Evolutionary conservation across 2,797 vertebrate species (phyloP).

Genomic region (Aratinga solstitialis): DNA sequence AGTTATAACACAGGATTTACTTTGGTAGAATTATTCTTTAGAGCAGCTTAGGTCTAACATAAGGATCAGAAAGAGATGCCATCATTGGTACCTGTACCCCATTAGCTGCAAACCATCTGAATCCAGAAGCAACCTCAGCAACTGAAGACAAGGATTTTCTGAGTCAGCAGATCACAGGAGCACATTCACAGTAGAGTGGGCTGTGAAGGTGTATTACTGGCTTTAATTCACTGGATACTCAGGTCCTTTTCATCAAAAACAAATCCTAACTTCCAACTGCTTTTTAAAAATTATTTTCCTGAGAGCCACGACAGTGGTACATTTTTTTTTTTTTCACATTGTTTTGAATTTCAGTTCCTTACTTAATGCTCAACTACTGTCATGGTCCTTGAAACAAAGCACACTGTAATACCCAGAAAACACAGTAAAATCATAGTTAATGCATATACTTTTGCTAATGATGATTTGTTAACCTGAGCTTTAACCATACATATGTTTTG

Average conservation of each 20-base stretch:
- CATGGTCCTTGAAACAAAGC: neutral
- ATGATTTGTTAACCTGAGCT: neutral
- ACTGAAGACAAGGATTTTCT: neutral
- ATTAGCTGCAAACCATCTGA: neutral
- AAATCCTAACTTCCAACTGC: neutral
- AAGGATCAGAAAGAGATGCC: neutral
- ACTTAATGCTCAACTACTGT: neutral
- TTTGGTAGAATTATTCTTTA: neutral
- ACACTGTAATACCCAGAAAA: neutral
- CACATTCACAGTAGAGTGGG: neutral
- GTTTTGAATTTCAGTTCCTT: neutral
- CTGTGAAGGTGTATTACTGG: neutral
- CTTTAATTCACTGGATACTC: neutral
- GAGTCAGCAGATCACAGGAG: neutral
- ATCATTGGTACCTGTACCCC: neutral
- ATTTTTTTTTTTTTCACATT: neutral
- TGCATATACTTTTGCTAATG: neutral
- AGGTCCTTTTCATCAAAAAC: neutral
- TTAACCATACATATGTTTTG: neutral
- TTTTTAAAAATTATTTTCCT: neutral
- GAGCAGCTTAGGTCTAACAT: neutral
- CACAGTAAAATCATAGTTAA: neutral
- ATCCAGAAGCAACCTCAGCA: neutral
- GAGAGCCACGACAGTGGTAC: fast-evolving
- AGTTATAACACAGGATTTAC: neutral